A percentile compares a stretch with the other conserved stretches of the same genome.
Evolutionary conservation across 2,888 invertebrate genomes (phyloP).

Genomic region (Synanthedon andrenaeformis): DNA sequence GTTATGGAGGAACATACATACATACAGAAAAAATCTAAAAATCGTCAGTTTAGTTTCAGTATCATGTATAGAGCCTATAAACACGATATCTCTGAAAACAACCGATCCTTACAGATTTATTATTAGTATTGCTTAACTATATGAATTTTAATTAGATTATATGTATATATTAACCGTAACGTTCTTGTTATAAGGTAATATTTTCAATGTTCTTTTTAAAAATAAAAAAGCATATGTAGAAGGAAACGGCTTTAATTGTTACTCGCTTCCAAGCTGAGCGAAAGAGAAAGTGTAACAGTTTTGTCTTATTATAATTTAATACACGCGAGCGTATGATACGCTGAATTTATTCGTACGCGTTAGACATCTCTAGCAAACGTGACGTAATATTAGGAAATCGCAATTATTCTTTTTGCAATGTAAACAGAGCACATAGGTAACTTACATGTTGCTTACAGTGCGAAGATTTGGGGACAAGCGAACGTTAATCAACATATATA

Average conservation of each 20-base stretch:
- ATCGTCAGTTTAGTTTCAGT: too few relatives aligned
- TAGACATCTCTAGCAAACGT: neutral
- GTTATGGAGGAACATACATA: too few relatives aligned
- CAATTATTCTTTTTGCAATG: too few relatives aligned
- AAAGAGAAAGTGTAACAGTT: constrained; percentile 7
- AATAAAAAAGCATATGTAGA: neutral
- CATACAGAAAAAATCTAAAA: too few relatives aligned
- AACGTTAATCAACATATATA: too few relatives aligned
- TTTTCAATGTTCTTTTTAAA: neutral
- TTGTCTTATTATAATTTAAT: constrained; percentile 2
- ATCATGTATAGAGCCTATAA: too few relatives aligned
- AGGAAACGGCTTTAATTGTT: constrained; percentile 4
- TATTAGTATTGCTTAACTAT: neutral
- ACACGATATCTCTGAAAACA: too few relatives aligned
- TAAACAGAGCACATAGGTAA: too few relatives aligned
- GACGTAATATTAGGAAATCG: too few relatives aligned
- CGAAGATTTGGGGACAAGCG: too few relatives aligned
- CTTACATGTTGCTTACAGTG: too few relatives aligned
- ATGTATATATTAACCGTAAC: neutral
- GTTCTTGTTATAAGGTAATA: neutral
- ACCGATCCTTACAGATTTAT: too few relatives aligned
- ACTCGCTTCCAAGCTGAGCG: constrained; percentile 1
- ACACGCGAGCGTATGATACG: neutral
- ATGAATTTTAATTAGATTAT: neutral
- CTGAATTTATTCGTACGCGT: neutral